phyloP scores from a whole-genome alignment of 2,888 invertebrate genomes.

The Hyposoter didymator region DNA sequence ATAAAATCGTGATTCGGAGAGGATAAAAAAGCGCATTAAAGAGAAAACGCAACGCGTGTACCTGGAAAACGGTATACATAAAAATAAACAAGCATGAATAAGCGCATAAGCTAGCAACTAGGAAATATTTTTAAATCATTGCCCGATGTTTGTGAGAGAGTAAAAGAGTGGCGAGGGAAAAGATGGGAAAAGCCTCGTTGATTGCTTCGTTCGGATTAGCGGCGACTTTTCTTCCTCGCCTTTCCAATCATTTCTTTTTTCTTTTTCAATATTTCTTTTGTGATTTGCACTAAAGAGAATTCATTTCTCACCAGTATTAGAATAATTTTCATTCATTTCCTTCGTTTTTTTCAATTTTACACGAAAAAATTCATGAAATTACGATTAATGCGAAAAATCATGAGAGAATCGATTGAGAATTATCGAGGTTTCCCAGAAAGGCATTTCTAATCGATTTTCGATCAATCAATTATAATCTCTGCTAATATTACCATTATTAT shows the following conservation, averaged over 20 bases:
- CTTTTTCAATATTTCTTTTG: neutral
- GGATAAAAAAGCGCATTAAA: neutral
- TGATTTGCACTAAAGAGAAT: conserved; percentile 16
- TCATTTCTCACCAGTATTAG: conserved; percentile 65
- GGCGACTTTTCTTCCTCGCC: neutral
- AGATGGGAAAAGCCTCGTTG: neutral
- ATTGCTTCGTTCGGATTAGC: neutral
- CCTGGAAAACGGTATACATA: conserved; percentile 57
- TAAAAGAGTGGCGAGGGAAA: too few relatives aligned
- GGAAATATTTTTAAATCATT: conserved; percentile 39
- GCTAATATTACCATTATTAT: neutral
- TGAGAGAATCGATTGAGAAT: neutral
- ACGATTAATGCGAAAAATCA: conserved; percentile 9
- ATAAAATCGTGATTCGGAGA: conserved; percentile 4
- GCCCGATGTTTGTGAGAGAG: conserved; percentile 1
- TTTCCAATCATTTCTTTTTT: conserved; percentile 6
- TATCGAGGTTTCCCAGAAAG: neutral
- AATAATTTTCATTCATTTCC: conserved; percentile 48
- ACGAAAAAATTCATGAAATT: conserved; percentile 14
- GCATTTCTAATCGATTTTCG: neutral
- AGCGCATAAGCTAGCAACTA: conserved; percentile 9
- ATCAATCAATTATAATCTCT: neutral
- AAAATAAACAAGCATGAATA: neutral
- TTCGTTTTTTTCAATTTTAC: conserved; percentile 6
- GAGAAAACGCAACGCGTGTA: conserved; percentile 38